Percentiles rank a stretch among this genome's conserved stretches.
Evolutionary conservation across 2,113 vertebrate species (phyloP).

Genomic region (Lutjanus erythropterus): DNA sequence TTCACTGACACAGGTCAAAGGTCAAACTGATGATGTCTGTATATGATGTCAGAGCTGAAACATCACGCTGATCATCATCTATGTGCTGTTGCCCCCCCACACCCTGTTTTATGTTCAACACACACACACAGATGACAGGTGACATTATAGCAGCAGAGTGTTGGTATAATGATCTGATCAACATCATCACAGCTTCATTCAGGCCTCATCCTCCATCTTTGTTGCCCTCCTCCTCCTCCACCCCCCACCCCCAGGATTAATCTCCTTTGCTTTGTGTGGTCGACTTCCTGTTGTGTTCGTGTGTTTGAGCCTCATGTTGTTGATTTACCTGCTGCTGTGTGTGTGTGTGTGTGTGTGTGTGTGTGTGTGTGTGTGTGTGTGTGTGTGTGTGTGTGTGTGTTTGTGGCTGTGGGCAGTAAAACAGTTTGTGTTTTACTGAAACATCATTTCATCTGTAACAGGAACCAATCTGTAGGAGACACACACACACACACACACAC

Average conservation of each 20-base stretch:
- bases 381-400: too few species aligned
- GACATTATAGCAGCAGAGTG: conserved; percentile 60
- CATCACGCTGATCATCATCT: conserved; percentile 31
- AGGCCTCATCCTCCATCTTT: conserved; percentile 38
- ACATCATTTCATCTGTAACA: conserved; percentile 39
- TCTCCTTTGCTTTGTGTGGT: conserved; percentile 65
- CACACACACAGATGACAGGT: not conserved
- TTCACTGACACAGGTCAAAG: conserved; percentile 41
- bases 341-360: too few species aligned
- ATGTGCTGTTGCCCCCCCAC: conserved; percentile 1
- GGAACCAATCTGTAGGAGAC: not conserved
- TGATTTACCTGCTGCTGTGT: conserved; percentile 34
- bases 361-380: conserved; percentile 39
- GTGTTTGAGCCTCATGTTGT: conserved; percentile 48
- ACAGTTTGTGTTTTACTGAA: conserved; percentile 64
- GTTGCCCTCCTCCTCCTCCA: not conserved
- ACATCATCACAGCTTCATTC: conserved; percentile 1
- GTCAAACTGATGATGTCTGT: conserved; percentile 36
- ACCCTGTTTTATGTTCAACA: conserved; percentile 2
- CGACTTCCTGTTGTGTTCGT: conserved; percentile 59
- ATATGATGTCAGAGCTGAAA: conserved; percentile 39
- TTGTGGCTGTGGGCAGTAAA: conserved; percentile 54
- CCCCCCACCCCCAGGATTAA: not conserved
- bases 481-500: not conserved
- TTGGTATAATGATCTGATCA: conserved; percentile 58